Evolutionary conservation across 2,888 invertebrate species (phyloP).

Genomic region (Pyrgus malvae): DNA sequence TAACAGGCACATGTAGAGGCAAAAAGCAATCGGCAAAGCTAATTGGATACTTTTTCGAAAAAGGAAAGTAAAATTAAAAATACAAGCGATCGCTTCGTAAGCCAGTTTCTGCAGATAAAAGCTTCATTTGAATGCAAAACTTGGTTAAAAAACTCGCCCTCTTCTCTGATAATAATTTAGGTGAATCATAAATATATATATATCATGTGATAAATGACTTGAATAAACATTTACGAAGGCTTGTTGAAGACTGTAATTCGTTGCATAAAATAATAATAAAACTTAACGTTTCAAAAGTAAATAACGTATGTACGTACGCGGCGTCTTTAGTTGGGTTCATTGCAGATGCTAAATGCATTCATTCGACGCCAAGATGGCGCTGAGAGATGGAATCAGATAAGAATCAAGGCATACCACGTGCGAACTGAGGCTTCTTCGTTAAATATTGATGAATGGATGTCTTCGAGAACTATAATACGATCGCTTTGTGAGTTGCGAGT

Average conservation of each 20-base stretch:
- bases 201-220: constrained; percentile 1
- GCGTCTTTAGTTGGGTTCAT: background rate
- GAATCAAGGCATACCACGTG: background rate
- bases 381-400: background rate
- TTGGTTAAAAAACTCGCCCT: constrained; percentile 8
- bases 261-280: constrained; percentile 10
- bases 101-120: constrained; percentile 8
- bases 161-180: background rate
- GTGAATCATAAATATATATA: constrained; percentile 2
- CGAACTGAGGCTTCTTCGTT: background rate
- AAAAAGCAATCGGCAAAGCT: constrained; percentile 8
- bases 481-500: too few species aligned
- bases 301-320: background rate
- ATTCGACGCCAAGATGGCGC: background rate
- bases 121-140: constrained; percentile 15
- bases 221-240: constrained; percentile 7
- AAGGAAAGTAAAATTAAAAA: constrained; percentile 7
- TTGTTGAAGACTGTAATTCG: constrained; percentile 3
- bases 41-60: constrained; percentile 3
- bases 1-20: background rate
- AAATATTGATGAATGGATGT: background rate
- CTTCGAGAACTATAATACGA: background rate
- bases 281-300: background rate
- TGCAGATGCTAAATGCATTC: constrained; percentile 6
- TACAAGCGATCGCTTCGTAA: constrained; percentile 2